A percentile compares a stretch with the other conserved stretches of the same genome.
Conservation (phyloP, 2,113 vertebrate genomes). For the Marmota monax region DNA sequence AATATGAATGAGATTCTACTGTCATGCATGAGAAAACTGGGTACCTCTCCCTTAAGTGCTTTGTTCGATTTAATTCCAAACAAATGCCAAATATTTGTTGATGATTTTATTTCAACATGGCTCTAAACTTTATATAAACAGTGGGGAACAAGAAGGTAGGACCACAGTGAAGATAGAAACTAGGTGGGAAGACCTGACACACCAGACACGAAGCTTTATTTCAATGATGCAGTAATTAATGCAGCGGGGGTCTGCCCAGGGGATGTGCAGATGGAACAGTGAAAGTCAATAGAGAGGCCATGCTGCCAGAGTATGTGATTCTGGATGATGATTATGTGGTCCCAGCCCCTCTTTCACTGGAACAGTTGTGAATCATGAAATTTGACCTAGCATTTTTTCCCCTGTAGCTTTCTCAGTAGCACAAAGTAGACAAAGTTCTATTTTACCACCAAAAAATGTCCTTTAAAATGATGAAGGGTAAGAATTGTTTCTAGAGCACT, state of each 20-base stretch:
- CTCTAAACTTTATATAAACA: background rate
- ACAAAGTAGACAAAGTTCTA: background rate
- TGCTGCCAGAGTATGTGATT: background rate
- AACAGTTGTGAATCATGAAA: background rate
- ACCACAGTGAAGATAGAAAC: background rate
- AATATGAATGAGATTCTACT: background rate
- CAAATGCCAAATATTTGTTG: background rate
- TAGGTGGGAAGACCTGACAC: too few species aligned
- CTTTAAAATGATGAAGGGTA: background rate
- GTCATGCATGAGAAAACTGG: background rate
- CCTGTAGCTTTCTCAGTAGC: background rate
- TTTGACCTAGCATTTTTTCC: background rate
- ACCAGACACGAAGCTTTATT: rapidly evolving
- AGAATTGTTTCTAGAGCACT: background rate
- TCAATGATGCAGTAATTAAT: background rate
- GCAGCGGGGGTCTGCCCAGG: background rate
- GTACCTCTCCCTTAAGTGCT: background rate
- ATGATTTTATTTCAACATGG: background rate
- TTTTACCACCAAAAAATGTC: background rate
- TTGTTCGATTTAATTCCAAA: background rate
- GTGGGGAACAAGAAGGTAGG: background rate
- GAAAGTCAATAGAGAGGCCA: too few species aligned
- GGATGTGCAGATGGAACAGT: background rate
- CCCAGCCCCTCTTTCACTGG: background rate
- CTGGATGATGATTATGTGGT: too few species aligned